These are phyloP conservation scores for Recurvirostra avosetta DNA, from an alignment of 2,113 vertebrate genomes.

Conservation along the genomic window DNA sequence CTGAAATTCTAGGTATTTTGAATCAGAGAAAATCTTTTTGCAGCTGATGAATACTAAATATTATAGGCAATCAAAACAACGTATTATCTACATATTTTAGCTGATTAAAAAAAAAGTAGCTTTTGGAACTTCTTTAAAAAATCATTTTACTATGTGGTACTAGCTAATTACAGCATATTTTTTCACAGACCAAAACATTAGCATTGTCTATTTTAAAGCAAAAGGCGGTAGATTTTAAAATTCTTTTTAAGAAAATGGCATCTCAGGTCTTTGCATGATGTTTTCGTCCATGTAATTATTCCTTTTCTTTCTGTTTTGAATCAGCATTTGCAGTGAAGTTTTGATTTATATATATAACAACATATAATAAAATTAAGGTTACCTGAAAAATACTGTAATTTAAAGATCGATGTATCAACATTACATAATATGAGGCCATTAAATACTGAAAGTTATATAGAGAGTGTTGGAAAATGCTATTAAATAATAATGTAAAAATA, in stretches of 20 bases:
- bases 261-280: background rate
- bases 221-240: background rate
- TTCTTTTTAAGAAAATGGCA: background rate
- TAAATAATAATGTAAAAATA: background rate
- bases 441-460: background rate
- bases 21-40: conserved; percentile 70
- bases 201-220: conserved; percentile 16
- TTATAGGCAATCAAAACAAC: conserved; percentile 74
- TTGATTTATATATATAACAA: background rate
- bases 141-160: conserved; percentile 28
- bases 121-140: conserved; percentile 49
- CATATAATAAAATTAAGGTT: background rate
- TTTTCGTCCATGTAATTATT: background rate
- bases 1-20: conserved; percentile 72
- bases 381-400: background rate
- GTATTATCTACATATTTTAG: conserved; percentile 76
- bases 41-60: conserved; percentile 74
- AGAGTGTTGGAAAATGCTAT: background rate
- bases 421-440: background rate
- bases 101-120: conserved; percentile 66
- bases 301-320: background rate
- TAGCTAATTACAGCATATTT: conserved; percentile 26
- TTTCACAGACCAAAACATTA: conserved; percentile 21
- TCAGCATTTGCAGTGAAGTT: background rate
- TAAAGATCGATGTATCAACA: background rate